These are phyloP conservation scores for Brachionus rotundiformis DNA, from an alignment of 1,140 invertebrate genomes.

Conservation along the genomic window DNA sequence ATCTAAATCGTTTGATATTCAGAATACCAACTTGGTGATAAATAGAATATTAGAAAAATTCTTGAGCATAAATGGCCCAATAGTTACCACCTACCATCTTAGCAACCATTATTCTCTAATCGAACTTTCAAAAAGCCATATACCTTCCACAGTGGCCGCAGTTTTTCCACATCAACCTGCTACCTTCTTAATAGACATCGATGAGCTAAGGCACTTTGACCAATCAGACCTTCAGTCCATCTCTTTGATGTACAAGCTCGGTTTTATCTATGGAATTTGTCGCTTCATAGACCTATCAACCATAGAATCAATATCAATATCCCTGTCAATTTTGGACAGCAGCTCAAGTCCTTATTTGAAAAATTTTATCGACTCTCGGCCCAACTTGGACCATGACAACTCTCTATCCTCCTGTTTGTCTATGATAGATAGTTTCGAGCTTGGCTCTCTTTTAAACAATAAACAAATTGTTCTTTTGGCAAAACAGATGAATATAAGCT, in stretches of 20 bases:
- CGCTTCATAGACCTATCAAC: background rate
- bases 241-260: background rate
- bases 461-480: background rate
- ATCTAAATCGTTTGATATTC: background rate
- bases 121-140: background rate
- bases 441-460: background rate
- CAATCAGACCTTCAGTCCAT: background rate
- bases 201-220: background rate
- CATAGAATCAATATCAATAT: background rate
- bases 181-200: background rate
- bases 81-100: background rate
- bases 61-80: background rate
- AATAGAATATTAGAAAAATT: background rate
- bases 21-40: background rate
- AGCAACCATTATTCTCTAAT: background rate
- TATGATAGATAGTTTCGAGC: background rate
- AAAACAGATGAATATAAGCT: constrained; percentile 8
- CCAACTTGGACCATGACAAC: background rate
- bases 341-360: background rate
- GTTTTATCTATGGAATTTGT: background rate
- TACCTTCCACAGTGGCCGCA: background rate
- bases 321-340: background rate
- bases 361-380: background rate
- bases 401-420: background rate
- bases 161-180: background rate